These are phyloP conservation scores for Pseudomyrmex flavicornis DNA, from an alignment of 1,140 invertebrate species.

Conservation along the genomic window DNA sequence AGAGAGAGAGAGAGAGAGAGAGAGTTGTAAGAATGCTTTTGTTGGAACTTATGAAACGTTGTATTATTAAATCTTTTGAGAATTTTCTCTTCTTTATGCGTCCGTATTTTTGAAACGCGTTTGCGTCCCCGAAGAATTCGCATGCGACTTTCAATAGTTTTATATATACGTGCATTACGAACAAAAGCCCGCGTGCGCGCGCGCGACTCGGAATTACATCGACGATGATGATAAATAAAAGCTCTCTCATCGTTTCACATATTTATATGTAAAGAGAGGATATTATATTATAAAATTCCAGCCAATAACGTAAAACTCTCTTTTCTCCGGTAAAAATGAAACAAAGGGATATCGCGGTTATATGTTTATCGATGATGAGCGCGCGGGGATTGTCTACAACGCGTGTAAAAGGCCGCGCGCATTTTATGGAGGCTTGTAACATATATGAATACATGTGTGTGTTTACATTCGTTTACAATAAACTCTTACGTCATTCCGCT, in stretches of 20 bases:
- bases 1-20: too few relatives aligned
- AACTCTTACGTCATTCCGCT: conserved; percentile 64
- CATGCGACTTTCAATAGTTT: not conserved
- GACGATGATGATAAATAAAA: not conserved
- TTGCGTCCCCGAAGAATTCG: not conserved
- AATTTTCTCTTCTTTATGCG: conserved; percentile 17
- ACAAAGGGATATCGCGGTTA: not conserved
- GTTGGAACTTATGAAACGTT: conserved; percentile 40
- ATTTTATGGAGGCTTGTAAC: conserved; percentile 67
- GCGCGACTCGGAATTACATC: not conserved
- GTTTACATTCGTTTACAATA: conserved; percentile 64
- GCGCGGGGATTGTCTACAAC: not conserved
- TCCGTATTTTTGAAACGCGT: not conserved
- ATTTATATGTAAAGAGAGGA: not conserved
- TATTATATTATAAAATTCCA: not conserved
- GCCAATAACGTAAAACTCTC: conserved; percentile 9
- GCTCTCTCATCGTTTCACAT: not conserved
- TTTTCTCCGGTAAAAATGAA: not conserved
- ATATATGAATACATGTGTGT: conserved; percentile 51
- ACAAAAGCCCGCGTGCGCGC: not conserved
- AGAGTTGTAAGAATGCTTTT: conserved; percentile 42
- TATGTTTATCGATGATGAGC: not conserved
- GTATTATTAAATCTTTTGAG: conserved; percentile 28
- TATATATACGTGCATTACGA: not conserved
- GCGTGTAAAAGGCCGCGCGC: conserved; percentile 51